Evolutionary conservation across 2,888 invertebrate genomes (phyloP).

Genomic region (Ormyrus nitidulus): DNA sequence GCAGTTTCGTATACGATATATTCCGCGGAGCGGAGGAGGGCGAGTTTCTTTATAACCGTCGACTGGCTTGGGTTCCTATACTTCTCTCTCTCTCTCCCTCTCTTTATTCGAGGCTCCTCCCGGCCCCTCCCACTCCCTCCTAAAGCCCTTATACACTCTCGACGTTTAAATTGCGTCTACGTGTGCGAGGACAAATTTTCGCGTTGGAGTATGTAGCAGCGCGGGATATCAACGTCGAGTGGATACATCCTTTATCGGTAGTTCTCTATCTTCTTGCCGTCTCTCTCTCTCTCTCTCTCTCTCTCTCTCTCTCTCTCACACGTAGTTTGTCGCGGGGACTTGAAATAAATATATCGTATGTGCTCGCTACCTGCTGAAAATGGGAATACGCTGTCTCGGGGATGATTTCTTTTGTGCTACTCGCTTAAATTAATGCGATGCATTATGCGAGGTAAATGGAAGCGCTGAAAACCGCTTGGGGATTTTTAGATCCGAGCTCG

Average conservation of each 20-base stretch:
- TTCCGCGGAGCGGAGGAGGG: not conserved
- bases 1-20: conserved; percentile 32
- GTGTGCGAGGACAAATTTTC: conserved; percentile 40
- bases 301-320: not conserved
- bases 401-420: not conserved
- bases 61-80: conserved; percentile 5
- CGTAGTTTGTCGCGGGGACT: too few relatives aligned
- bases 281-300: not conserved
- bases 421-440: too few relatives aligned
- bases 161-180: conserved; percentile 40
- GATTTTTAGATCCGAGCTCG: too few relatives aligned
- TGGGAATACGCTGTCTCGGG: not conserved
- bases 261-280: conserved; percentile 14
- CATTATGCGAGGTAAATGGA: too few relatives aligned
- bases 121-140: not conserved
- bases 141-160: conserved; percentile 35
- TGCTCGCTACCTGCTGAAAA: not conserved
- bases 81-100: not conserved
- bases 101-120: conserved; percentile 18
- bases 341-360: conserved; percentile 19
- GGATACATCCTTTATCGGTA: conserved; percentile 37
- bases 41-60: conserved; percentile 40
- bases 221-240: conserved; percentile 27
- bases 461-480: too few relatives aligned
- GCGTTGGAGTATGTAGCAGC: not conserved